These are phyloP conservation scores for Amblyopsis hoosieri DNA, from an alignment of 2,797 vertebrate genomes.

Conservation along the genomic window DNA sequence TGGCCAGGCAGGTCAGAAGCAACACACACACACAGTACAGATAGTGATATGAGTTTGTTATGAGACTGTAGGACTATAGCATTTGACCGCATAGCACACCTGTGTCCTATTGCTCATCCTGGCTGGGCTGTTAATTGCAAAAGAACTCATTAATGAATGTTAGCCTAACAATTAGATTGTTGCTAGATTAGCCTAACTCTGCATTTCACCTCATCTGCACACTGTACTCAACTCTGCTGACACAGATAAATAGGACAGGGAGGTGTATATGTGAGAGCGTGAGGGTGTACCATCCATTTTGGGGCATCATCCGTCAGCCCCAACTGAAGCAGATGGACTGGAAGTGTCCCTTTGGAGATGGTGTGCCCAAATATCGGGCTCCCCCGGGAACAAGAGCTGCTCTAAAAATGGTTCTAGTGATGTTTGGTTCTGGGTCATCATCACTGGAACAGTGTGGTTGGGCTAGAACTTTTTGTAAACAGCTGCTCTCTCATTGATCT, in stretches of 20 bases:
- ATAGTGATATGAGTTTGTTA: not conserved
- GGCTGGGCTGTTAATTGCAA: too few species aligned
- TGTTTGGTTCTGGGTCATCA: conserved; percentile 60
- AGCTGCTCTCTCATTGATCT: conserved; percentile 6
- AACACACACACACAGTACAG: not conserved
- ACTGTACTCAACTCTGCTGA: conserved; percentile 43
- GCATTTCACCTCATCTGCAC: conserved; percentile 10
- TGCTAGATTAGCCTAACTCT: conserved; percentile 15
- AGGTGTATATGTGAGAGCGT: conserved; percentile 1
- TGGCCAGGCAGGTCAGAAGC: conserved; percentile 92
- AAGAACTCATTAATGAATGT: too few species aligned
- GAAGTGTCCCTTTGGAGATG: conserved; percentile 33
- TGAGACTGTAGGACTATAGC: not conserved
- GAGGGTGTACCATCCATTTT: conserved; percentile 33
- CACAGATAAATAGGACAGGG: conserved; percentile 37
- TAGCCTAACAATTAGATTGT: not conserved
- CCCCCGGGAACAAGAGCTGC: conserved; percentile 33
- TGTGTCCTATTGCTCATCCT: too few species aligned
- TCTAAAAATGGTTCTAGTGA: conserved; percentile 31
- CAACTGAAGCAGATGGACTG: conserved; percentile 58
- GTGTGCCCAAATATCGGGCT: conserved; percentile 35
- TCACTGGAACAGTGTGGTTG: conserved; percentile 27
- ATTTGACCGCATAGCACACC: too few species aligned
- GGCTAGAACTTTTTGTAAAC: conserved; percentile 26
- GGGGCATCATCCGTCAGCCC: conserved; percentile 58